Conservation (phyloP, 2,797 vertebrate genomes). For the Malacoctenus gilli region DNA sequence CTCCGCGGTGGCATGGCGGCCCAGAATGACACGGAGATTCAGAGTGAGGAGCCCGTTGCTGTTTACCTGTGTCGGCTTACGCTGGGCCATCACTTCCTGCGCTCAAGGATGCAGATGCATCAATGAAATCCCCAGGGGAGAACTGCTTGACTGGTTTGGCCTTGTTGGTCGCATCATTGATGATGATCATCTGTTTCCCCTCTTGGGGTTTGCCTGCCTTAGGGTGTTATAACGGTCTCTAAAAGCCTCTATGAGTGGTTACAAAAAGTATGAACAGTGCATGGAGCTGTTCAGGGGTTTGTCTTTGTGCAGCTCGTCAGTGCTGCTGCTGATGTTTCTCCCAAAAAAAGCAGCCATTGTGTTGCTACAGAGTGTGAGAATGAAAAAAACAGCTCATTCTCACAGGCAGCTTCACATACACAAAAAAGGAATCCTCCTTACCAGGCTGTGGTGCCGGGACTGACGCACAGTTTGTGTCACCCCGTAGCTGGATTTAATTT, state of each 20-base stretch:
- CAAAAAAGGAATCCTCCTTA: constrained; percentile 40
- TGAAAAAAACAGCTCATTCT: constrained; percentile 44
- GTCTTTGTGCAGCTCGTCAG: constrained; percentile 46
- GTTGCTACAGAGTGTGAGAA: constrained; percentile 57
- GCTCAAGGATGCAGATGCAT: too few species aligned
- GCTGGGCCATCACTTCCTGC: too few species aligned
- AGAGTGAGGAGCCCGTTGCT: too few species aligned
- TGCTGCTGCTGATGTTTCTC: constrained; percentile 26
- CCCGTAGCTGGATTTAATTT: constrained; percentile 3
- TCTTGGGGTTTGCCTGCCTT: too few species aligned
- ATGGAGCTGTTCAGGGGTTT: constrained; percentile 12
- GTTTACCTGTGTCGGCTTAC: too few species aligned
- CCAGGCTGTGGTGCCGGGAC: constrained; percentile 50
- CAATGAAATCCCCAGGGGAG: too few species aligned
- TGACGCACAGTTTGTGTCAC: constrained; percentile 23
- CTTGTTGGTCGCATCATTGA: too few species aligned
- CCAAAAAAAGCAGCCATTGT: constrained; percentile 55
- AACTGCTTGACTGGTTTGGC: too few species aligned
- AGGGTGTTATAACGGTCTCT: too few species aligned
- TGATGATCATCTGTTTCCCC: too few species aligned
- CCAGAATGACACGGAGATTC: constrained; percentile 1
- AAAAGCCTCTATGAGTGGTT: constrained; percentile 28
- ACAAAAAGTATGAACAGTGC: constrained; percentile 17
- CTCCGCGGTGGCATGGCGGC: background rate
- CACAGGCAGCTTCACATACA: constrained; percentile 44